phyloP scores from a whole-genome alignment of 2,888 invertebrate genomes.

The Dryobotodes eremita region DNA sequence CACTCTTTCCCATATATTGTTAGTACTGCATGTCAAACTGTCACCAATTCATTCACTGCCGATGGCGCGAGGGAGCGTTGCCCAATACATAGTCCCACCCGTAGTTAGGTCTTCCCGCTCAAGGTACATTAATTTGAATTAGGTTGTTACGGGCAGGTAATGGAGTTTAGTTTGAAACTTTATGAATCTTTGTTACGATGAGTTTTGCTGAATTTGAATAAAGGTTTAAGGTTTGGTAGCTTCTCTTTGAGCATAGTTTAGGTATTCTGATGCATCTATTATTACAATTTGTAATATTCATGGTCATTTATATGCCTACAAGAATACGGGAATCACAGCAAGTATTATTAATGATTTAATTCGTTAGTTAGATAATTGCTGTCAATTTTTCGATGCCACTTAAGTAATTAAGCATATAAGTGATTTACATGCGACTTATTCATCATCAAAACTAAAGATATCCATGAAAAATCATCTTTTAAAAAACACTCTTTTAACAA shows the following conservation, averaged over 20 bases:
- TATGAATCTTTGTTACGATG: slow-evolving; percentile 1
- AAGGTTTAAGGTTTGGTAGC: background rate
- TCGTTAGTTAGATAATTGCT: background rate
- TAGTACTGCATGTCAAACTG: slow-evolving; percentile 63
- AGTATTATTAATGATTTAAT: background rate
- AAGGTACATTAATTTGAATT: slow-evolving; percentile 56
- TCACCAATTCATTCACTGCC: slow-evolving; percentile 72
- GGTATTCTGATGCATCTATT: background rate
- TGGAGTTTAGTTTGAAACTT: slow-evolving; percentile 23
- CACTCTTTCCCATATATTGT: slow-evolving; percentile 51
- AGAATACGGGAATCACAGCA: slow-evolving; percentile 1
- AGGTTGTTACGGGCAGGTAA: slow-evolving; percentile 43
- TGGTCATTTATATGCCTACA: slow-evolving; percentile 6
- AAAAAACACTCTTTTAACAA: background rate
- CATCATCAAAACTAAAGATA: background rate
- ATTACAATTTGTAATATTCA: background rate
- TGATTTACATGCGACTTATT: background rate
- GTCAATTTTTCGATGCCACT: background rate
- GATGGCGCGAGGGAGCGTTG: slow-evolving; percentile 64
- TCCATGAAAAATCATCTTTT: background rate
- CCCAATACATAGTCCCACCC: slow-evolving; percentile 61
- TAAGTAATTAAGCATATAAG: background rate
- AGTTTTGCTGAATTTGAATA: background rate
- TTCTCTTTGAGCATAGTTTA: background rate
- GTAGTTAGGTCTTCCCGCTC: slow-evolving; percentile 64